These are phyloP conservation scores for Neopelma chrysocephalum DNA, from an alignment of 2,797 vertebrate genomes.

Conservation along the genomic window DNA sequence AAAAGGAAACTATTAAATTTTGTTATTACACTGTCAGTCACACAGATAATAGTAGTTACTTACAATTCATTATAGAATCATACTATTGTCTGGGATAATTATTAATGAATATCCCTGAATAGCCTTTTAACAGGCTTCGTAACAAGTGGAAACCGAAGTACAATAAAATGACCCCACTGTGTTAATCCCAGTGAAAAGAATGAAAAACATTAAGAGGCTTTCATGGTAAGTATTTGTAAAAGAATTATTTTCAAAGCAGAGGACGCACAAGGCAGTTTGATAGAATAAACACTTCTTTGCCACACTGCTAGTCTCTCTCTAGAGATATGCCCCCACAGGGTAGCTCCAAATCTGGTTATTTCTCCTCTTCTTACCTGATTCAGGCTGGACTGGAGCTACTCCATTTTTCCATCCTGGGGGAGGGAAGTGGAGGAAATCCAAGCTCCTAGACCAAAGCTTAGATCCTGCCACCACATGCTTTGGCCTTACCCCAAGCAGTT, in stretches of 20 bases:
- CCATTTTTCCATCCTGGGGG: neutral
- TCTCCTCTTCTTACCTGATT: neutral
- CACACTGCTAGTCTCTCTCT: neutral
- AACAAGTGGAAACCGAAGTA: neutral
- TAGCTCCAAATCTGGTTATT: neutral
- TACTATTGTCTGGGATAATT: neutral
- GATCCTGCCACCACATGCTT: neutral
- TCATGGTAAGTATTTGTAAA: neutral
- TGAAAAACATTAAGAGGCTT: neutral
- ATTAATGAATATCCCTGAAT: neutral
- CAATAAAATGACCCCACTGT: neutral
- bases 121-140: neutral
- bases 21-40: neutral
- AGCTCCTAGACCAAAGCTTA: neutral
- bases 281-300: neutral
- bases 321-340: rapidly evolving
- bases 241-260: neutral
- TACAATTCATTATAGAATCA: neutral
- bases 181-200: neutral
- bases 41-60: neutral
- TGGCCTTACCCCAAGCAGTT: neutral
- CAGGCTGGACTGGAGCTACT: neutral
- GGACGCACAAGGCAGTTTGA: neutral
- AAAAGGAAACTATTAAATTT: neutral
- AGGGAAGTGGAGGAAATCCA: neutral